Evolutionary conservation across 2,797 vertebrate species (phyloP), one percentile per base, ranked within the genome.

Genomic region (Chelon auratus): DNA sequence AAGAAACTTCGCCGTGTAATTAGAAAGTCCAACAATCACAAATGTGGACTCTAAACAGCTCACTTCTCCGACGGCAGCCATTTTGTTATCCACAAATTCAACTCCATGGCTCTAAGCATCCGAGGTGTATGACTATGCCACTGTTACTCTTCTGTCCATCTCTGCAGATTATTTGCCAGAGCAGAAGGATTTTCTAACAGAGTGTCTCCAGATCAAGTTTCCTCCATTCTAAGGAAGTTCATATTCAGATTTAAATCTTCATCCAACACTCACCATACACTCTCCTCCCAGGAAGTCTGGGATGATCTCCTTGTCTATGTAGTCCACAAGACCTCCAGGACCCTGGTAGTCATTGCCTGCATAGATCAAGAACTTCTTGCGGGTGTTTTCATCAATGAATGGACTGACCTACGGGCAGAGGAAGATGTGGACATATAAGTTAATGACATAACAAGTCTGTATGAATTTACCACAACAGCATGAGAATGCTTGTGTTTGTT

Each of bases 331-430:
- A 18, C 98, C 98, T 0, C 97, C 98, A 3, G 97, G 96, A 22
- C 97, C 97, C 88, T 99, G 98, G 90, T 99, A 99, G 87, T 99
- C 98, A 43, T 99, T 99, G 52, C 98, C 98, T 14, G 97, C 98
- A 61, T 99, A 99, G 88, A 99, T 98, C 65, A 99, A 95, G 90
- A 99, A 99, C 85, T 99, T 99, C 90, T 98, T 98, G 53, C 98
- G 94, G 39, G 98, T 99, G 92, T 99, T 99, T 90, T 99, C 98
- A 68, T 99, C 97, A 18, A 99, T 99, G 78, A 99, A 99, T 0
- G 98, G 98, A 82, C 98, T 99, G 57, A 99, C 97, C 98, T 99
- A 72, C 47, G 43, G 37, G n/a, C 10, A 77, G 13, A 74, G 52
- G 61, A 36, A 70, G 9, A 58, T 10, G 18, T 30, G 3, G 9